Base-by-base conservation (phyloP, 2,113 vertebrate species). In the Morone saxatilis region DNA sequence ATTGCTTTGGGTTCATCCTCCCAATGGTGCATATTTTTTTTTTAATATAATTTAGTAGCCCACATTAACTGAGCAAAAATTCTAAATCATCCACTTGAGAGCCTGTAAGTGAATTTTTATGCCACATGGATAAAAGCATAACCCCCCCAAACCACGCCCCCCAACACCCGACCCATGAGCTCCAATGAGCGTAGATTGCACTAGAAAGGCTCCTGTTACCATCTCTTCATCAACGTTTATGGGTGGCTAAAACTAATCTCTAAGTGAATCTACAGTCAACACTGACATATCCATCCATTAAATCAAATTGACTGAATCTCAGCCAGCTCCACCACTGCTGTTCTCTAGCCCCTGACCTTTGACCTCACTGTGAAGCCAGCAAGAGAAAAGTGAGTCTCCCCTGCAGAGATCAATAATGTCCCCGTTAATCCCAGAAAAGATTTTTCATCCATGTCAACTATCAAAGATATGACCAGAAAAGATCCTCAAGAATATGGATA, bases 271-370 rank as follows among this genome's bases (percentile, higher is more conserved):
- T 50, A 7, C 7, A 57, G 41, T 60, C 7, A 41, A 53, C 36
- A n/a, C 6, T 47, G 45, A 71, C 11, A 41, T 22, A 53, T 62
- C 65, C 51, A 57, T 86, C 45, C 80, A 73, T 65, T 62, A 69
- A 63, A 59, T 36, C 20, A 63, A 71, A 83, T 4, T 76, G 78
- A 57, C n/a, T 61, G 40, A 71, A 54, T 51, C 13, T 36, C 20
- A 47, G n/a, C 22, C 4, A 61, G 38, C 41, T 66, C 16, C 16
- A 4, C 0, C 2, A 20, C 48, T 66, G 51, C 53, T 22, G 38
- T 25, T 69, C 25, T 48, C n/a, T n/a, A 63, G 25, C 25, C 61
- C 20, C 20, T 76, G 73, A 87, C 80, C 66, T 71, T 45, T 84
- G 71, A 78, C 82, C 68, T 78, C 10, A 22, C 40, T 3, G 0